Evolutionary conservation across 1,140 invertebrate species (phyloP), one percentile per base, ranked within the genome.

Genomic region (Dendroctonus valens): DNA sequence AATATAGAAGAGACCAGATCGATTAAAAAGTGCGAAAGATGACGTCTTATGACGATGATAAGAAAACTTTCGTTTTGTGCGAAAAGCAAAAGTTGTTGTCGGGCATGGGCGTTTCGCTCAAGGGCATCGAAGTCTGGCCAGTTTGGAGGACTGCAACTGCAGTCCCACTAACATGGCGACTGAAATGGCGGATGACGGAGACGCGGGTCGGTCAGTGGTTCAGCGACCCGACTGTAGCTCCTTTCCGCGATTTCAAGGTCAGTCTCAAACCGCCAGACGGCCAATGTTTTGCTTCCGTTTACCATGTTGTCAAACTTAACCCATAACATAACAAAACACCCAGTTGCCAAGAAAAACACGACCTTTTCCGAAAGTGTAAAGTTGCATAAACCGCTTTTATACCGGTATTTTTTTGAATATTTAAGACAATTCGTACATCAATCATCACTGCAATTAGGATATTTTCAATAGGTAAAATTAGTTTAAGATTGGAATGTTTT

Each of bases 171-270:
- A 57, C 65, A 62, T 62, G 53, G 65, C 59, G 51, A 62, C 44
- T 55, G 41, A 59, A 60, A 67, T 64, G 54, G 54, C 52, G 52
- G 52, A 48, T 51, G 57, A 59, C 26, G 26, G 26, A 26, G 26
- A 26, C 26, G 37, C 59, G 59, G 64, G 64, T 52, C 64, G 64
- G 64, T 65, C 64, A 65, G 52, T 65, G 49, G 64, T 65, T 65
- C 64, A 65, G 46, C 64, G 64, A 65, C 64, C 54, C 61, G 57
- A 26, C 58, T 49, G 50, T 58, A 59, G 58, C 57, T 55, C 57
- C 65, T 67, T 67, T 67, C 65, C 65, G 65, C 65, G 42, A 59
- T 59, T 60, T 52, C 65, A 67, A 67, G 65, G 65, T 54, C 65
- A 65, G 46, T 59, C 63, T 57, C 51, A 54, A 55, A 58, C 41